Base-by-base conservation (phyloP, 1,140 invertebrate species). In the Heliconius hermathena region DNA sequence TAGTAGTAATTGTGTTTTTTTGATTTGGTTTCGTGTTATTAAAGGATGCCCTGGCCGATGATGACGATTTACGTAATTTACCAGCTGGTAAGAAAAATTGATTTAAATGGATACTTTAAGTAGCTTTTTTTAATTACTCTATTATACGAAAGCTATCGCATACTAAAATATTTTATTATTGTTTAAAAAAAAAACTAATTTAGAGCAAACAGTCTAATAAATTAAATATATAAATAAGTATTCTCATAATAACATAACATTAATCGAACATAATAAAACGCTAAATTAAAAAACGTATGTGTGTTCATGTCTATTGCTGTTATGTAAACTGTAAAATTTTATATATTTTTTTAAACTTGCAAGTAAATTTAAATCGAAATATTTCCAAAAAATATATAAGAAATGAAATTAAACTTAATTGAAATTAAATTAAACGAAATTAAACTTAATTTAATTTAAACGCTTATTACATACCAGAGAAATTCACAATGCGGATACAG, bases 311-410 rank as follows among this genome's bases (percentile, higher is more conserved):
- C n/a, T 57, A 4, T 8, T 3, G n/a, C 54, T 57, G 20, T 22
- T 8, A 57, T 20, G 8, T n/a, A 22, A 22, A 22, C 5, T n/a
- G 13, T 66, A 26, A 11, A 9, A 29, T 11, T 26, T 11, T 26
- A 26, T 13, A 22, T 33, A 16, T 29, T 29, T 29, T 26, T 57
- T 72, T 57, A 72, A 71, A 71, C 70, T 70, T 57, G 78, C 76
- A 76, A 72, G 74, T 79, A 29, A 33, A 33, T 33, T 33, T 33
- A 33, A 33, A 33, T 57, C 76, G 13, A n/a, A 57, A 6, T 33
- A 20, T 66, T 49, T 76, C 46, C 5, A 70, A 54, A 71, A 33
- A 71, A 74, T 60, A 57, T 77, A 77, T 46, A 46, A 46, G 41
- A 46, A 46, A 26, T 26, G 26, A 26, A 26, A 26, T 26, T 26